Conservation (phyloP, 2,113 vertebrate species). For the Sceloporus tristichus region DNA sequence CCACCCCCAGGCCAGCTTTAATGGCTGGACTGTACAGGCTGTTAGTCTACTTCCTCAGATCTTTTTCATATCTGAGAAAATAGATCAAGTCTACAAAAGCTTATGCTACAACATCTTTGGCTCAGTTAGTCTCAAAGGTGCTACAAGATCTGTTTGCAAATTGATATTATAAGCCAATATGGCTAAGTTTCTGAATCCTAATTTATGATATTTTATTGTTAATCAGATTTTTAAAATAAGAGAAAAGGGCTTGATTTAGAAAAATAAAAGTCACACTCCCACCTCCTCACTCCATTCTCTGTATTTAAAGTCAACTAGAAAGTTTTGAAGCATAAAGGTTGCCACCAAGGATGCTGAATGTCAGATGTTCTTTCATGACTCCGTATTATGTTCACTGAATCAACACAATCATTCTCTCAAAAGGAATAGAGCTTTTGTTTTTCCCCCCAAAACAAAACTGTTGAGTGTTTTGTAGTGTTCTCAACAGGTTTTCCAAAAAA, state of each 20-base stretch:
- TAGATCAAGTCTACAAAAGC: no score
- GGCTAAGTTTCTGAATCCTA: not conserved
- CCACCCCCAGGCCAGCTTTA: no score
- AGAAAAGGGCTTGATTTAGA: not conserved
- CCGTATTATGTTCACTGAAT: conserved; percentile 55
- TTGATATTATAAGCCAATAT: no score
- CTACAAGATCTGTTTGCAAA: no score
- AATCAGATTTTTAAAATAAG: not conserved
- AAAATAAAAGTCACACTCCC: not conserved
- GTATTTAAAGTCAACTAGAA: conserved; percentile 48
- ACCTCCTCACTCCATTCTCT: not conserved
- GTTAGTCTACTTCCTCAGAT: no score
- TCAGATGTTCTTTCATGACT: conserved; percentile 3
- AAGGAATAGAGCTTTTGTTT: no score
- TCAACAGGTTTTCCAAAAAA: conserved; percentile 69
- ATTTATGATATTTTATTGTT: not conserved
- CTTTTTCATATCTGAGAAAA: no score
- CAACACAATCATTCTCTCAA: not conserved
- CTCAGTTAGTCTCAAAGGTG: no score
- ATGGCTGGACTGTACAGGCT: no score
- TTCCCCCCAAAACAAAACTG: not conserved
- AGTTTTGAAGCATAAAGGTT: conserved; percentile 23
- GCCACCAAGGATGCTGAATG: conserved; percentile 51
- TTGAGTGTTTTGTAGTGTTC: conserved; percentile 52
- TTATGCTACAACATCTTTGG: no score